Percentiles rank a stretch among this genome's conserved stretches.
phyloP scores from a whole-genome alignment of 2,797 vertebrate genomes.

The Sphaeramia orbicularis region DNA sequence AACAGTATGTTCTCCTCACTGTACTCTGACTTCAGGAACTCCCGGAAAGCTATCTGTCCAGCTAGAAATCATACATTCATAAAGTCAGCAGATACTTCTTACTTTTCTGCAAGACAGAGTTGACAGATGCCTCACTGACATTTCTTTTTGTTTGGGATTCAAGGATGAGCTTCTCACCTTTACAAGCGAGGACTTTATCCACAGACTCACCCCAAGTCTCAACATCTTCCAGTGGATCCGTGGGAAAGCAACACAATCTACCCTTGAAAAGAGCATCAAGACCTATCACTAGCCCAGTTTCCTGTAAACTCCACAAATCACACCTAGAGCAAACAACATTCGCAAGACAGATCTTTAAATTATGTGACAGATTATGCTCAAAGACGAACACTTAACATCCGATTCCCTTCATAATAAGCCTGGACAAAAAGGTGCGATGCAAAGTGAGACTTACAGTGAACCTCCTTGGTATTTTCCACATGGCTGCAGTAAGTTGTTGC shows the following conservation, averaged over 20 bases:
- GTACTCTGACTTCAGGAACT: constrained; percentile 94
- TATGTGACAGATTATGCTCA: background rate
- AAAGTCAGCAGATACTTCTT: background rate
- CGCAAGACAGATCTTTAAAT: constrained; percentile 4
- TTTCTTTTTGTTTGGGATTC: too few relatives aligned
- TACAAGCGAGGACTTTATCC: constrained; percentile 90
- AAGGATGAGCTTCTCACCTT: constrained; percentile 86
- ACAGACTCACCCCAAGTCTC: constrained; percentile 91
- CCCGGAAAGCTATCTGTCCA: constrained; percentile 90
- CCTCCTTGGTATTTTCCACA: constrained; percentile 75
- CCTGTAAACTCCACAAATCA: constrained; percentile 35
- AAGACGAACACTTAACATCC: constrained; percentile 9
- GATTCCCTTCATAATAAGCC: constrained; percentile 1
- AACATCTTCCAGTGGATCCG: constrained; percentile 86
- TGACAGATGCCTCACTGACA: too few relatives aligned
- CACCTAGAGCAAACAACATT: constrained; percentile 8
- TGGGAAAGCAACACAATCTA: constrained; percentile 95
- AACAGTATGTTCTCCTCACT: constrained; percentile 97
- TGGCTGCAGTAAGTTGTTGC: constrained; percentile 67
- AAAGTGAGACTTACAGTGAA: constrained; percentile 77
- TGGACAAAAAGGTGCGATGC: constrained; percentile 24
- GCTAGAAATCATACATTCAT: constrained; percentile 75
- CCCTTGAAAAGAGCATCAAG: constrained; percentile 94
- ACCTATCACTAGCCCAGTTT: constrained; percentile 77
- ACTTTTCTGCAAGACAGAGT: too few relatives aligned